Conservation (phyloP, 2,888 invertebrate species). For the Caenorhabditis zanzibari region DNA sequence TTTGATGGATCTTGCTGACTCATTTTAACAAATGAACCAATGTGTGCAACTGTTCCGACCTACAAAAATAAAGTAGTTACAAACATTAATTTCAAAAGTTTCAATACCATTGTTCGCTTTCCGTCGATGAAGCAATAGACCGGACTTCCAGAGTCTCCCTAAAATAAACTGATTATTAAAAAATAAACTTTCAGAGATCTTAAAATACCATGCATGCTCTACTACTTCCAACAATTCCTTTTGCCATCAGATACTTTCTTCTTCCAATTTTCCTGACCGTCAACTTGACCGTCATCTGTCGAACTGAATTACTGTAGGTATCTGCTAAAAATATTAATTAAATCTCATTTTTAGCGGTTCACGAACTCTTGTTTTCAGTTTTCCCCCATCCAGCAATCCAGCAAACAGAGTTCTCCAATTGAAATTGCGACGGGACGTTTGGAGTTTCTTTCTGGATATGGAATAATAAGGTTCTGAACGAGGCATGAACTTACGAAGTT, state of each 20-base stretch:
- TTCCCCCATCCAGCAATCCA: constrained; percentile 61
- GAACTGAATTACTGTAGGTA: constrained; percentile 12
- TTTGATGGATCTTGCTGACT: constrained; percentile 25
- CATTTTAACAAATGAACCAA: constrained; percentile 47
- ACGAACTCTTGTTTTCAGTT: constrained; percentile 35
- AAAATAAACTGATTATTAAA: neutral
- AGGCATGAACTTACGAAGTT: constrained; percentile 21
- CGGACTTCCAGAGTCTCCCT: constrained; percentile 66
- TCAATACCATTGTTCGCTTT: constrained; percentile 23
- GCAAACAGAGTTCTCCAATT: constrained; percentile 47
- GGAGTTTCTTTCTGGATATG: constrained; percentile 26
- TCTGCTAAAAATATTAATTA: constrained; percentile 19
- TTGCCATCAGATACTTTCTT: constrained; percentile 38
- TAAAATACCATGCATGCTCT: constrained; percentile 50
- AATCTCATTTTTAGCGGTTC: neutral
- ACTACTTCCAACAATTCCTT: constrained; percentile 38
- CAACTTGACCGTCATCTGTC: constrained; percentile 57
- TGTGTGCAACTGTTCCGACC: constrained; percentile 49
- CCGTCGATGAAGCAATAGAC: constrained; percentile 60
- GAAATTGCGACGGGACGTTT: neutral
- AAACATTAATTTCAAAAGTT: neutral
- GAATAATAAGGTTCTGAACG: neutral
- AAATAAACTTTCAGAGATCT: neutral
- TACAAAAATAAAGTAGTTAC: neutral
- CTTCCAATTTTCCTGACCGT: constrained; percentile 20